Evolutionary conservation across 2,113 vertebrate species (phyloP).

Genomic region (Lagopus muta): DNA sequence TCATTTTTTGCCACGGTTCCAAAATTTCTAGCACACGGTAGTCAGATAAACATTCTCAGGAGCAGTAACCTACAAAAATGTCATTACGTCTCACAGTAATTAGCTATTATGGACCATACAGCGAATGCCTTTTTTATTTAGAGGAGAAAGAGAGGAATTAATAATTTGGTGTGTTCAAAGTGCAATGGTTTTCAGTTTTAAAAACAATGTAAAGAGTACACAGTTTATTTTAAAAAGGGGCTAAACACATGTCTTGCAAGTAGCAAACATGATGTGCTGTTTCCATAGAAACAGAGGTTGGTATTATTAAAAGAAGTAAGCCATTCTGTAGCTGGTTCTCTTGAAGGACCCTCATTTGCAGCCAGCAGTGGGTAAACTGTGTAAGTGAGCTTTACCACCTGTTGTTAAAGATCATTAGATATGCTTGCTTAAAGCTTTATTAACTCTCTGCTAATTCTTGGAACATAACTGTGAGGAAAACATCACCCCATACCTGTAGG

Average conservation of each 20-base stretch:
- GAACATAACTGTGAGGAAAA: neutral
- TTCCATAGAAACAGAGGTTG: slow-evolving; percentile 80
- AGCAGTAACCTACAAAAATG: neutral
- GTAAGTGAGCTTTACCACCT: slow-evolving; percentile 54
- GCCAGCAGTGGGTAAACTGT: slow-evolving; percentile 28
- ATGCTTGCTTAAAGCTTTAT: slow-evolving; percentile 49
- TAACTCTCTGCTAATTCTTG: slow-evolving; percentile 34
- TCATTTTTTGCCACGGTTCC: neutral
- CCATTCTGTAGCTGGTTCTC: slow-evolving; percentile 34
- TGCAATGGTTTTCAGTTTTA: slow-evolving; percentile 25
- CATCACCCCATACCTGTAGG: neutral
- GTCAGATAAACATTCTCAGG: neutral
- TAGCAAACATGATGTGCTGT: slow-evolving; percentile 74
- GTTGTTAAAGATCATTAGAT: slow-evolving; percentile 47
- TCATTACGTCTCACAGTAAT: neutral
- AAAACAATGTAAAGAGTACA: slow-evolving; percentile 53
- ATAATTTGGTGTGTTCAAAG: slow-evolving; percentile 4
- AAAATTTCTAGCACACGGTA: neutral
- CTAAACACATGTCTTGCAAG: slow-evolving; percentile 69
- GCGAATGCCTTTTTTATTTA: neutral
- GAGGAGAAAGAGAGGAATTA: neutral
- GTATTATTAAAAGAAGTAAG: slow-evolving; percentile 73
- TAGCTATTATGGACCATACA: neutral
- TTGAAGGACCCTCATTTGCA: slow-evolving; percentile 69
- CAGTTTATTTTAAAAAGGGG: slow-evolving; percentile 70